phyloP scores from a whole-genome alignment of 2,888 invertebrate species.

The Hymenopus coronatus region DNA sequence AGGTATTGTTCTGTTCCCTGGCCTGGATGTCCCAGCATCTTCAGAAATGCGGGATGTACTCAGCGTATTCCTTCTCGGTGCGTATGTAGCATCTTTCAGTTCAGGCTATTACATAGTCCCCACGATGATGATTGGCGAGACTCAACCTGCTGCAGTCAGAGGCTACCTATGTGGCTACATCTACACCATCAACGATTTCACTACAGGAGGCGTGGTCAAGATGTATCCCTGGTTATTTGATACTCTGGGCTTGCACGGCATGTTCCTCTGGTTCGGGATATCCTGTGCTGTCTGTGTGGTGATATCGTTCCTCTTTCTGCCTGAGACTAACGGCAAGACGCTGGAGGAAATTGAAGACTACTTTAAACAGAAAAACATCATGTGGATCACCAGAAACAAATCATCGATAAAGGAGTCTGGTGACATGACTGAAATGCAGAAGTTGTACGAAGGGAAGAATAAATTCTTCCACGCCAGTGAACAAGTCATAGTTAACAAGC shows the following conservation, averaged over 20 bases:
- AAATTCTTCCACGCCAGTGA: too few relatives aligned
- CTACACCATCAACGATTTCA: conserved; percentile 47
- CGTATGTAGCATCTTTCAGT: too few relatives aligned
- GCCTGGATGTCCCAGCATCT: too few relatives aligned
- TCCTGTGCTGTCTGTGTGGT: conserved; percentile 61
- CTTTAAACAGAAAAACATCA: conserved; percentile 62
- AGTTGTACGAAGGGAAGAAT: too few relatives aligned
- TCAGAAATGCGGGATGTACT: too few relatives aligned
- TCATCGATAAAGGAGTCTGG: neutral
- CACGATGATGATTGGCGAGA: conserved; percentile 71
- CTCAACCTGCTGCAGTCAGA: conserved; percentile 68
- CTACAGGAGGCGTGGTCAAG: conserved; percentile 68
- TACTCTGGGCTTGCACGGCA: conserved; percentile 60
- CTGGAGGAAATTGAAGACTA: conserved; percentile 45
- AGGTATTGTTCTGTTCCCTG: too few relatives aligned
- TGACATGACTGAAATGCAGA: too few relatives aligned
- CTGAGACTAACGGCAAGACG: conserved; percentile 71
- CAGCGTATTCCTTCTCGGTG: too few relatives aligned
- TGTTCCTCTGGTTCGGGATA: conserved; percentile 66
- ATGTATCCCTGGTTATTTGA: conserved; percentile 55
- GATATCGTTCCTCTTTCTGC: conserved; percentile 65
- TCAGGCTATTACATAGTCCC: conserved; percentile 68
- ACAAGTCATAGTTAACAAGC: too few relatives aligned
- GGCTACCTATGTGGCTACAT: conserved; percentile 72
- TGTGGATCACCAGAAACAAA: conserved; percentile 25